A percentile compares a stretch with the other conserved stretches of the same genome.
Conservation (phyloP, 2,888 invertebrate species). For the Odontocolon sp. region DNA sequence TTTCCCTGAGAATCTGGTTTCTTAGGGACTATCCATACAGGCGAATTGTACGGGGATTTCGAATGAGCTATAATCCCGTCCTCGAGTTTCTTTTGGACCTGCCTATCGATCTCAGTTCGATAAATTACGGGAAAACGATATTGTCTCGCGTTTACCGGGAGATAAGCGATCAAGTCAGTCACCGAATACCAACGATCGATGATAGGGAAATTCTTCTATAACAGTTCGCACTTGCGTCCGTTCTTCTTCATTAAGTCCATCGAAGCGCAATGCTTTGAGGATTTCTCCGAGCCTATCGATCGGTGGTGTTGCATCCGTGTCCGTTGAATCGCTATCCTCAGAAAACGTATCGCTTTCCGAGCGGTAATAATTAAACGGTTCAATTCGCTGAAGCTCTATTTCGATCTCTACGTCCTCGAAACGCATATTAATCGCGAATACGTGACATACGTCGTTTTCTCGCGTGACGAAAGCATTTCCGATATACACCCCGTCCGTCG, state of each 20-base stretch:
- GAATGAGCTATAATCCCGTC: slow-evolving; percentile 47
- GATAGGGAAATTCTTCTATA: slow-evolving; percentile 2
- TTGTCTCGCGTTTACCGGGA: slow-evolving; percentile 22
- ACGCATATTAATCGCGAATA: not conserved
- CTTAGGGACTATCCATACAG: slow-evolving; percentile 61
- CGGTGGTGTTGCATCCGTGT: not conserved
- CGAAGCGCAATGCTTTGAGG: not conserved
- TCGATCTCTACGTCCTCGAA: slow-evolving; percentile 1
- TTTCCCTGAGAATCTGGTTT: slow-evolving; percentile 63
- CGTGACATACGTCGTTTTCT: not conserved
- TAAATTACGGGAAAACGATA: slow-evolving; percentile 35
- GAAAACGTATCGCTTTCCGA: not conserved
- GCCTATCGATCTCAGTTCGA: slow-evolving; percentile 25
- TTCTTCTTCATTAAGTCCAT: slow-evolving; percentile 41
- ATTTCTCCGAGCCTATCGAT: not conserved
- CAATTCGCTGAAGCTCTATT: not conserved
- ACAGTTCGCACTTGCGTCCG: slow-evolving; percentile 1
- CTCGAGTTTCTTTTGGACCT: slow-evolving; percentile 18
- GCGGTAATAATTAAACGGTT: not conserved
- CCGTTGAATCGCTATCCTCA: not conserved
- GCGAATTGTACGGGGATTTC: slow-evolving; percentile 55
- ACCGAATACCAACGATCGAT: too few species aligned
- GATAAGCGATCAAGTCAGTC: slow-evolving; percentile 21
- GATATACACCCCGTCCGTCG: not conserved
- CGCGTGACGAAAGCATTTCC: not conserved